Percentiles rank a stretch among this genome's conserved stretches.
These are phyloP conservation scores for Andricus curvator DNA, from an alignment of 2,888 invertebrate genomes.

Conservation along the genomic window DNA sequence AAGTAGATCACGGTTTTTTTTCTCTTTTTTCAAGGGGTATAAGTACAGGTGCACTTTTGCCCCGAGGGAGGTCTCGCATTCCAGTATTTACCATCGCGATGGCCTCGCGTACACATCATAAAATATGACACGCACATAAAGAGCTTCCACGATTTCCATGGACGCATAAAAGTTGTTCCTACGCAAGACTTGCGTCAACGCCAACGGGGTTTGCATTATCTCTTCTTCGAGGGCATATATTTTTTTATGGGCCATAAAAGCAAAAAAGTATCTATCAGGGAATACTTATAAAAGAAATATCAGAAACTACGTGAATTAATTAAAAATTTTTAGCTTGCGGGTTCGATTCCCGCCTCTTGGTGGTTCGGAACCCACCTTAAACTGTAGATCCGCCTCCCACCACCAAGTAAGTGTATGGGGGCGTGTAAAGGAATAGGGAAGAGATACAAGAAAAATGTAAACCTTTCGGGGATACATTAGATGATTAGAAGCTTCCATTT, in stretches of 20 bases:
- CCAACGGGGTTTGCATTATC: background rate
- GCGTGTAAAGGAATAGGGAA: too few relatives aligned
- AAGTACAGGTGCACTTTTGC: background rate
- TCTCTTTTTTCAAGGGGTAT: background rate
- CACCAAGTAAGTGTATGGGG: too few relatives aligned
- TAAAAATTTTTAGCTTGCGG: too few relatives aligned
- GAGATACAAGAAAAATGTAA: too few relatives aligned
- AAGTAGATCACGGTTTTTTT: background rate
- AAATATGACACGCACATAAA: constrained; percentile 1
- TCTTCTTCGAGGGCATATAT: background rate
- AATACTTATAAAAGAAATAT: too few relatives aligned
- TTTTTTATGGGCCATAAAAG: background rate
- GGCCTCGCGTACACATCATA: constrained; percentile 4
- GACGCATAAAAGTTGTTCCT: background rate
- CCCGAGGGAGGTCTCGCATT: background rate
- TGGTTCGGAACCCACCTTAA: too few relatives aligned
- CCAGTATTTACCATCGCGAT: background rate
- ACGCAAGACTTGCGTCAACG: background rate
- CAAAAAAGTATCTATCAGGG: background rate
- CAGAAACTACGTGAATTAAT: background rate
- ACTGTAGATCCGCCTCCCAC: too few relatives aligned
- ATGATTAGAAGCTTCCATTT: too few relatives aligned
- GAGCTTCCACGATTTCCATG: background rate
- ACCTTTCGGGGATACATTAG: too few relatives aligned
- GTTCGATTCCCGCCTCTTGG: too few relatives aligned